A percentile compares a stretch with the other conserved stretches of the same genome.
These are phyloP conservation scores for Gobio occitaniae DNA, from an alignment of 2,797 vertebrate species.

Conservation along the genomic window DNA sequence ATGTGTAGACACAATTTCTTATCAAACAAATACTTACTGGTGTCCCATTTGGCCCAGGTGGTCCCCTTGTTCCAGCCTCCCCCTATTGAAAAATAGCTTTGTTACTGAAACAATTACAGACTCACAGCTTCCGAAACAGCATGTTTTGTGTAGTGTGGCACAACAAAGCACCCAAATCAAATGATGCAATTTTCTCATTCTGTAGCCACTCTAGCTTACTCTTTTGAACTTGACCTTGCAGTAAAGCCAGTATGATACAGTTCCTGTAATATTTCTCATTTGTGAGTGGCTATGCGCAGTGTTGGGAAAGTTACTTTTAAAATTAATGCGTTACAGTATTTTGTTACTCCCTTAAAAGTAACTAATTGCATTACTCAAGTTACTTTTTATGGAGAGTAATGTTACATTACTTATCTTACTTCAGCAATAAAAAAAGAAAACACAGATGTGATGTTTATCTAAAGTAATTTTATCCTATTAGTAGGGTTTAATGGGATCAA, in stretches of 20 bases:
- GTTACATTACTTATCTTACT: background rate
- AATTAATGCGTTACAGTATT: too few relatives aligned
- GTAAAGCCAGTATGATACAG: background rate
- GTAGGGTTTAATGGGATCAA: background rate
- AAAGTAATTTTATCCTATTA: background rate
- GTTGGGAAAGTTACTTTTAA: too few relatives aligned
- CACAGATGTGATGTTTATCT: background rate
- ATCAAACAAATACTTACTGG: slow-evolving; percentile 80
- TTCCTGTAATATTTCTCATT: background rate
- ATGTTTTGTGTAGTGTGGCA: background rate
- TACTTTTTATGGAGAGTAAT: background rate
- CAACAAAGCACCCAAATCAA: background rate
- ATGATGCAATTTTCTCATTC: background rate
- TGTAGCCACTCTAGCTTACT: background rate
- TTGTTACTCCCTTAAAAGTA: too few relatives aligned
- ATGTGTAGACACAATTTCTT: background rate
- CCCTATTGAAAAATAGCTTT: slow-evolving; percentile 79
- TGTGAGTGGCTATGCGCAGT: background rate
- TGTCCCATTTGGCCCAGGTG: slow-evolving; percentile 86
- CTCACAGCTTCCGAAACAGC: background rate
- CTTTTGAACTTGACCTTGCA: background rate
- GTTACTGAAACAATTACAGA: slow-evolving; percentile 16
- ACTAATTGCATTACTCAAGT: background rate
- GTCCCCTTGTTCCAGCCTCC: slow-evolving; percentile 90
- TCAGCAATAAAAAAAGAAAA: background rate